Evolutionary conservation across 2,113 vertebrate genomes (phyloP).

Genomic region (Ranitomeya variabilis): DNA sequence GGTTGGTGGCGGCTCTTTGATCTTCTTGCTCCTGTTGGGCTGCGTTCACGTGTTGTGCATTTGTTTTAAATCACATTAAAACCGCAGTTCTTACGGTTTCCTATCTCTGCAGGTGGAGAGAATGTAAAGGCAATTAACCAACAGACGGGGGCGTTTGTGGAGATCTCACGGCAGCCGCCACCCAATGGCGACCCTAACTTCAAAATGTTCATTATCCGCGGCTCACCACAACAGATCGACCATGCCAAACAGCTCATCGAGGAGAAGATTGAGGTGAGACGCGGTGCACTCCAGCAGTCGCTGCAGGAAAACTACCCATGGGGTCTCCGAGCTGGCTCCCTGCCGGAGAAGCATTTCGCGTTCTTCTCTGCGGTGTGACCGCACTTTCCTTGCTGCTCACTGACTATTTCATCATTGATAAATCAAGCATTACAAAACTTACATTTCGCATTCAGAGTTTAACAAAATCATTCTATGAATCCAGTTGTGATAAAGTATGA

Average conservation of each 20-base stretch:
- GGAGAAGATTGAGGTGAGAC: slow-evolving; percentile 87
- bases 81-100: not conserved
- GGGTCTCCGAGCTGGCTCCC: too few relatives aligned
- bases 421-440: too few relatives aligned
- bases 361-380: too few relatives aligned
- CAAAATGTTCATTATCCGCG: slow-evolving; percentile 88
- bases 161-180: slow-evolving; percentile 87
- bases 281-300: too few relatives aligned
- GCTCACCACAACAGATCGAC: slow-evolving; percentile 88
- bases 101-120: slow-evolving; percentile 76
- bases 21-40: not conserved
- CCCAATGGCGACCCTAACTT: slow-evolving; percentile 92
- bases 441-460: too few relatives aligned
- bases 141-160: slow-evolving; percentile 90
- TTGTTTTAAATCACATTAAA: too few relatives aligned
- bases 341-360: too few relatives aligned
- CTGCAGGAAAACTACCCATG: too few relatives aligned
- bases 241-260: slow-evolving; percentile 94
- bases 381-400: too few relatives aligned
- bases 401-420: too few relatives aligned
- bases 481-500: not conserved
- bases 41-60: not conserved
- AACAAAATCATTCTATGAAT: too few relatives aligned
- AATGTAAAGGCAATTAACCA: slow-evolving; percentile 94
- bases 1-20: not conserved